Percentiles rank a stretch among this genome's conserved stretches.
These are phyloP conservation scores for Polyommatus iphigenia DNA, from an alignment of 2,888 invertebrate genomes.

Conservation along the genomic window DNA sequence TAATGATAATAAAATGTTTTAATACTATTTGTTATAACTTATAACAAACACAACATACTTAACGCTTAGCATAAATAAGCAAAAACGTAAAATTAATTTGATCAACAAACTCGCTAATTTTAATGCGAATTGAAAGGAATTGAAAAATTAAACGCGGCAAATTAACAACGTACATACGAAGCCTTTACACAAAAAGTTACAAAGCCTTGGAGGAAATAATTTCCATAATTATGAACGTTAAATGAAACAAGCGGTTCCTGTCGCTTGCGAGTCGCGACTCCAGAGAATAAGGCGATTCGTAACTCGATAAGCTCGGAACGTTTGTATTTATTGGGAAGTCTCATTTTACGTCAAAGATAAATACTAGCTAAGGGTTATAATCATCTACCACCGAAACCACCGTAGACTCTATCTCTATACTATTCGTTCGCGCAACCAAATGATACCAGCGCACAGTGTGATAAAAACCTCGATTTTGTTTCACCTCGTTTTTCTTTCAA, in stretches of 20 bases:
- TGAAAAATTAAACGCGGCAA: slow-evolving; percentile 28
- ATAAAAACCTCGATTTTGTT: no score
- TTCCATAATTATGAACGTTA: slow-evolving; percentile 34
- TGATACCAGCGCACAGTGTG: no score
- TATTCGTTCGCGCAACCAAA: no score
- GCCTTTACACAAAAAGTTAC: slow-evolving; percentile 35
- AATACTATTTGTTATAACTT: no score
- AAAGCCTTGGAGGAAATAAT: slow-evolving; percentile 35
- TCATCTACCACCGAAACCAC: no score
- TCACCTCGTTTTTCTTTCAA: no score
- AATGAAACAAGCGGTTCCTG: slow-evolving; percentile 28
- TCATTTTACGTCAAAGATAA: background rate
- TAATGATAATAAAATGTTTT: no score
- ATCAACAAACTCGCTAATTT: slow-evolving; percentile 12
- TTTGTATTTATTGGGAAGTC: slow-evolving; percentile 23
- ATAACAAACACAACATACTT: background rate
- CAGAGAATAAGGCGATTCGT: slow-evolving; percentile 29
- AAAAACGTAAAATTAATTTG: background rate
- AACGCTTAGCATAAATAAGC: background rate
- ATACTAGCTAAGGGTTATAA: no score
- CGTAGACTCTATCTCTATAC: no score
- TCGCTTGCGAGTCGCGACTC: slow-evolving; percentile 25
- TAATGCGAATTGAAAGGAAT: slow-evolving; percentile 17
- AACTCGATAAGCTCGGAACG: slow-evolving; percentile 26
- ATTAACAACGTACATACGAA: slow-evolving; percentile 35